phyloP scores from a whole-genome alignment of 2,888 invertebrate species.

The Napeogenes inachia region DNA sequence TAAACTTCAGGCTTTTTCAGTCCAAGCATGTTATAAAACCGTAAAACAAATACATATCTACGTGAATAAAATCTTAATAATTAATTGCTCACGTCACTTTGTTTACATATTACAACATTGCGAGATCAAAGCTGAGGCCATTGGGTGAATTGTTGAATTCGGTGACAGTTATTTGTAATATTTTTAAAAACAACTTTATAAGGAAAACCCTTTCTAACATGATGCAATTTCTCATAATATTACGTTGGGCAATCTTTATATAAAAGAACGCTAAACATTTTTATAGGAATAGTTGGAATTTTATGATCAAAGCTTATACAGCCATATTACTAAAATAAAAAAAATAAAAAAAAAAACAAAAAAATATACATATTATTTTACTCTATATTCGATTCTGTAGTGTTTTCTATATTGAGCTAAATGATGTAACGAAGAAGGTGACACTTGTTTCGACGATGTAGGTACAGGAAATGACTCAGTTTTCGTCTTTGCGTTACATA shows the following conservation, averaged over 20 bases:
- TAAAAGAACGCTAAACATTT: background rate
- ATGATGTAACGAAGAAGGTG: constrained; percentile 38
- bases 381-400: background rate
- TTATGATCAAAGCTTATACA: no score
- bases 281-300: background rate
- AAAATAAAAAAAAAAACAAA: background rate
- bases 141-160: constrained; percentile 19
- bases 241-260: constrained; percentile 35
- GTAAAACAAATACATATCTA: no score
- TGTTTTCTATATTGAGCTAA: constrained; percentile 10
- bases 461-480: constrained; percentile 55
- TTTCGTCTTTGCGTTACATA: constrained; percentile 33
- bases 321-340: no score
- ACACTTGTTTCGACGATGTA: constrained; percentile 44
- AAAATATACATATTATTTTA: background rate
- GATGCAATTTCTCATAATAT: constrained; percentile 54
- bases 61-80: background rate
- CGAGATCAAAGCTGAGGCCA: constrained; percentile 21
- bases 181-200: constrained; percentile 37
- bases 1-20: no score
- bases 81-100: background rate
- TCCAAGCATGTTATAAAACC: no score
- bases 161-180: constrained; percentile 23
- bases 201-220: constrained; percentile 60
- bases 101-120: constrained; percentile 7